Percentiles rank a stretch among this genome's conserved stretches.
Conservation (phyloP, 2,797 vertebrate species). For the Amniataba percoides region DNA sequence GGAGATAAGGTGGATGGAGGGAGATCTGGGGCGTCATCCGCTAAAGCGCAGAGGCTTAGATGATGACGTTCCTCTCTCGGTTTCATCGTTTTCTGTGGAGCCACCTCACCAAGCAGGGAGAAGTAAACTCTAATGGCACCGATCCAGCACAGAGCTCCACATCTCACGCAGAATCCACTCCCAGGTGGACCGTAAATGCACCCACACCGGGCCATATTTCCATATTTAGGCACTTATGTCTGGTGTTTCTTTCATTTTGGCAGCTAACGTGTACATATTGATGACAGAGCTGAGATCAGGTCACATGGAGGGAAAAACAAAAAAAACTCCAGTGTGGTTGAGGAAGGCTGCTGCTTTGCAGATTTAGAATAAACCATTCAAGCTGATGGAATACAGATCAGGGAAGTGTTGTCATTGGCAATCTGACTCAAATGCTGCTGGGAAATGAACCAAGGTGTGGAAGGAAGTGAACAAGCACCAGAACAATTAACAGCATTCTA, state of each 20-base stretch:
- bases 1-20: too few relatives aligned
- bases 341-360: slow-evolving; percentile 64
- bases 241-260: slow-evolving; percentile 54
- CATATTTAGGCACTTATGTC: slow-evolving; percentile 50
- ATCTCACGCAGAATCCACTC: slow-evolving; percentile 3
- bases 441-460: slow-evolving; percentile 80
- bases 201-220: slow-evolving; percentile 28
- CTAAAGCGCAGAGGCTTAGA: neutral
- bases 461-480: slow-evolving; percentile 77
- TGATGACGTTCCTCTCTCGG: neutral
- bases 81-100: slow-evolving; percentile 4
- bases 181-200: slow-evolving; percentile 38
- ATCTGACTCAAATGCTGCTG: slow-evolving; percentile 74
- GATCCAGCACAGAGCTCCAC: slow-evolving; percentile 2
- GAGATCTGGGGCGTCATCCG: neutral
- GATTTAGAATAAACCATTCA: slow-evolving; percentile 70
- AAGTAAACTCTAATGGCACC: slow-evolving; percentile 3
- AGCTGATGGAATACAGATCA: slow-evolving; percentile 76
- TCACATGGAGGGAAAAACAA: slow-evolving; percentile 32
- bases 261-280: slow-evolving; percentile 50
- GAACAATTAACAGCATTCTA: slow-evolving; percentile 72
- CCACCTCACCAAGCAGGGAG: slow-evolving; percentile 14
- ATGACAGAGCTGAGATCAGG: slow-evolving; percentile 53
- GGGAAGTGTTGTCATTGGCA: slow-evolving; percentile 78
- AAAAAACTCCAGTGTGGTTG: slow-evolving; percentile 9